Evolutionary conservation across 2,888 invertebrate genomes (phyloP).

Genomic region (Folsomia candida): DNA sequence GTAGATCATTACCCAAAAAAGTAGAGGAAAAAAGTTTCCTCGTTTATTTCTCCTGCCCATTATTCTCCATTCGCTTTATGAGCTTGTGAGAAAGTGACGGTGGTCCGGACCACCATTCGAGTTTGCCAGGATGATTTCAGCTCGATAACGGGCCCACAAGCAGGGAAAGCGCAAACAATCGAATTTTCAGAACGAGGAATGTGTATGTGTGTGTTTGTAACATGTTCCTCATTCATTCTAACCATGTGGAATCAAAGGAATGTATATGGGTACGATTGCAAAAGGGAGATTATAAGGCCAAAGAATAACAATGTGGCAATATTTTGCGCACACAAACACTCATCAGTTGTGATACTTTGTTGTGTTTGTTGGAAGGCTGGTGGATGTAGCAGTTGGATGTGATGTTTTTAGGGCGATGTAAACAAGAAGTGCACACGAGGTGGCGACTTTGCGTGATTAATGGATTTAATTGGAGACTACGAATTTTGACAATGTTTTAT

Average conservation of each 20-base stretch:
- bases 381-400: background rate
- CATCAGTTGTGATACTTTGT: no score
- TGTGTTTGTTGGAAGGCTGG: no score
- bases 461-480: background rate
- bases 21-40: conserved; percentile 39
- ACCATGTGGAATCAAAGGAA: no score
- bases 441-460: background rate
- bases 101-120: conserved; percentile 2
- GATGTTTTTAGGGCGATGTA: conserved; percentile 2
- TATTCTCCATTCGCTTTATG: conserved; percentile 46
- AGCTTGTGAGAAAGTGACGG: conserved; percentile 30
- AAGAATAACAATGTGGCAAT: no score
- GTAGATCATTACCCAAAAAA: conserved; percentile 44
- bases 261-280: no score
- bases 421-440: background rate
- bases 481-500: no score
- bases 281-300: no score
- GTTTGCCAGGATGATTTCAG: no score
- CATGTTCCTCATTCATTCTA: no score
- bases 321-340: no score
- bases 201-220: no score
- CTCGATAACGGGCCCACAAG: no score
- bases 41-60: conserved; percentile 45
- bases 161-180: background rate
- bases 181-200: background rate